Percentiles rank a stretch among this genome's conserved stretches.
Evolutionary conservation across 2,113 vertebrate genomes (phyloP).

Genomic region (Phrynosoma platyrhinos): DNA sequence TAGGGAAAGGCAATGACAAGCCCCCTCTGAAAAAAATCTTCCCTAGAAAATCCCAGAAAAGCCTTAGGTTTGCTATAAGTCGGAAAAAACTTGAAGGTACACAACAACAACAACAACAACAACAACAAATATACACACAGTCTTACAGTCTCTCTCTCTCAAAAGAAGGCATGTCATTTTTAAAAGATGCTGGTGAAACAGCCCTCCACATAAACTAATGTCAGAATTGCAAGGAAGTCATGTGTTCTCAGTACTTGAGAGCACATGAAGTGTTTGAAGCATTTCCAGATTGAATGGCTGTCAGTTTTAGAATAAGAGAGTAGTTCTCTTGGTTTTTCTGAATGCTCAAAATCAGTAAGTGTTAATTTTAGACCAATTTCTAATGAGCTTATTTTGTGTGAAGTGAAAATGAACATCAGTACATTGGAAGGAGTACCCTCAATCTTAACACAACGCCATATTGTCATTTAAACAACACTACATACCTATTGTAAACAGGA

Average conservation of each 20-base stretch:
- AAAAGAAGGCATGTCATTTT: not conserved
- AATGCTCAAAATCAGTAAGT: conserved; percentile 13
- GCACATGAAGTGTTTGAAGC: not conserved
- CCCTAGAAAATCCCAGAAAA: too few relatives aligned
- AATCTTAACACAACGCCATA: conserved; percentile 32
- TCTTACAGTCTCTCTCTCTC: too few relatives aligned
- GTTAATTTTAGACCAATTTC: not conserved
- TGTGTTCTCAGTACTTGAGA: conserved; percentile 7
- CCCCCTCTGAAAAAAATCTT: too few relatives aligned
- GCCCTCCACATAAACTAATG: not conserved
- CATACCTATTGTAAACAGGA: conserved; percentile 51
- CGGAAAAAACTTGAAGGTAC: too few relatives aligned
- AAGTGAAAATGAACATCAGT: conserved; percentile 20
- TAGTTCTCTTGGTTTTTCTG: conserved; percentile 18
- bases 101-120: too few relatives aligned
- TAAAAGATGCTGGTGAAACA: not conserved
- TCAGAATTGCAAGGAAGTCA: not conserved
- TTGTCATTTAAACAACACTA: not conserved
- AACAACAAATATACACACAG: too few relatives aligned
- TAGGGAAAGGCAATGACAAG: too few relatives aligned
- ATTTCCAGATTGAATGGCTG: not conserved
- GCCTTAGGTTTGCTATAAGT: too few relatives aligned
- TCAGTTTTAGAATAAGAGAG: conserved; percentile 1
- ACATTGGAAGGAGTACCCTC: conserved; percentile 24
- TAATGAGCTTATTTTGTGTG: conserved; percentile 22